A percentile compares a stretch with the other conserved stretches of the same genome.
These are phyloP conservation scores for Thereva nobilitata DNA, from an alignment of 2,888 invertebrate genomes.

Conservation along the genomic window DNA sequence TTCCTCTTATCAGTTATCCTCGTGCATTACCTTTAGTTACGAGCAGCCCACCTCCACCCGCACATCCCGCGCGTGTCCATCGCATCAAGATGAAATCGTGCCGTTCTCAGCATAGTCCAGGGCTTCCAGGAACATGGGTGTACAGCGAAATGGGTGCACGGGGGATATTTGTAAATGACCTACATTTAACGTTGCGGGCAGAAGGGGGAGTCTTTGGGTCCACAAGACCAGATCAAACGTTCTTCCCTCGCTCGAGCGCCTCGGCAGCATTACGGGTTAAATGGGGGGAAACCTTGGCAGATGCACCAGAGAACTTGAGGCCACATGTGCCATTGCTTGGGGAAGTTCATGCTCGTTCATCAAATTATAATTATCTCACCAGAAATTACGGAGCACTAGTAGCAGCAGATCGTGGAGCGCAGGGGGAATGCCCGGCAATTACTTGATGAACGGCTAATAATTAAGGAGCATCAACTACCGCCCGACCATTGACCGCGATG, in stretches of 20 bases:
- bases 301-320: neutral
- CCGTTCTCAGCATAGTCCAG: constrained; percentile 25
- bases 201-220: too few species aligned
- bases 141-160: too few species aligned
- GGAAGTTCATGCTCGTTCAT: constrained; percentile 47
- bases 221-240: too few species aligned
- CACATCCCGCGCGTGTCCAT: neutral
- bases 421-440: constrained; percentile 24
- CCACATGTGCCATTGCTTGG: constrained; percentile 13
- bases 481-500: constrained; percentile 30
- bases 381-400: constrained; percentile 3
- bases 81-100: constrained; percentile 13
- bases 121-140: too few species aligned
- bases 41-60: constrained; percentile 5
- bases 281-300: neutral
- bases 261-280: neutral
- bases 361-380: constrained; percentile 44
- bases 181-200: neutral
- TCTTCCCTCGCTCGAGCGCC: too few species aligned
- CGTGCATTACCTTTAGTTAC: constrained; percentile 28
- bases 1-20: constrained; percentile 29
- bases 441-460: constrained; percentile 33
- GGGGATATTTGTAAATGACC: constrained; percentile 14
- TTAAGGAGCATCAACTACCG: constrained; percentile 17
- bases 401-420: neutral